phyloP scores from a whole-genome alignment of 2,888 invertebrate species.

The Lycophotia porphyrea region DNA sequence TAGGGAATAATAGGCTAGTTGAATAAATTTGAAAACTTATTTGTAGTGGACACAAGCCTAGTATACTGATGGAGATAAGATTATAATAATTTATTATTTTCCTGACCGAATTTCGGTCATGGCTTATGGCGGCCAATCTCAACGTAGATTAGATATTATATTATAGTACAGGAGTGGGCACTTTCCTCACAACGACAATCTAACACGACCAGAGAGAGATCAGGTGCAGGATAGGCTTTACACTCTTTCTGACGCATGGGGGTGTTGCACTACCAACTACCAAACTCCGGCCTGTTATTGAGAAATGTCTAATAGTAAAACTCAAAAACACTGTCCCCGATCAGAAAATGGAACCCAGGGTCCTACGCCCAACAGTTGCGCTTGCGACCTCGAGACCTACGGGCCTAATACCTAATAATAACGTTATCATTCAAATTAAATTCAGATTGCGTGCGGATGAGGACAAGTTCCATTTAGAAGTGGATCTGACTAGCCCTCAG shows the following conservation, averaged over 20 bases:
- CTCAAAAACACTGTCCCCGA: background rate
- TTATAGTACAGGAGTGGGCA: background rate
- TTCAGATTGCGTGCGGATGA: constrained; percentile 89
- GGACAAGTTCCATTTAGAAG: constrained; percentile 90
- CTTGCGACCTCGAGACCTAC: background rate
- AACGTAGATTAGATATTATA: background rate
- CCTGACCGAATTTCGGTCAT: background rate
- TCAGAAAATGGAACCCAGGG: background rate
- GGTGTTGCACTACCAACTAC: background rate
- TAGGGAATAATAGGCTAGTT: background rate
- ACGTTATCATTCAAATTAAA: constrained; percentile 3
- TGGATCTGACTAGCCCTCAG: constrained; percentile 90
- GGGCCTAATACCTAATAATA: background rate
- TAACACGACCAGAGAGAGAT: background rate
- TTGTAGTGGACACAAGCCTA: background rate
- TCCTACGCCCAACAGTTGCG: background rate
- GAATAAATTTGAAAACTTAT: background rate
- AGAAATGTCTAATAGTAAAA: background rate
- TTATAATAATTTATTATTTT: background rate
- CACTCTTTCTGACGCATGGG: no score
- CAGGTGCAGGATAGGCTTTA: background rate
- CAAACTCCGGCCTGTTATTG: background rate
- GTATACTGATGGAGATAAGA: background rate
- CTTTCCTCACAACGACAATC: no score
- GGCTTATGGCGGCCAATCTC: background rate